Percentiles rank a stretch among this genome's conserved stretches.
These are phyloP conservation scores for Hafferia zeledoni DNA, from an alignment of 2,797 vertebrate genomes.

Conservation along the genomic window DNA sequence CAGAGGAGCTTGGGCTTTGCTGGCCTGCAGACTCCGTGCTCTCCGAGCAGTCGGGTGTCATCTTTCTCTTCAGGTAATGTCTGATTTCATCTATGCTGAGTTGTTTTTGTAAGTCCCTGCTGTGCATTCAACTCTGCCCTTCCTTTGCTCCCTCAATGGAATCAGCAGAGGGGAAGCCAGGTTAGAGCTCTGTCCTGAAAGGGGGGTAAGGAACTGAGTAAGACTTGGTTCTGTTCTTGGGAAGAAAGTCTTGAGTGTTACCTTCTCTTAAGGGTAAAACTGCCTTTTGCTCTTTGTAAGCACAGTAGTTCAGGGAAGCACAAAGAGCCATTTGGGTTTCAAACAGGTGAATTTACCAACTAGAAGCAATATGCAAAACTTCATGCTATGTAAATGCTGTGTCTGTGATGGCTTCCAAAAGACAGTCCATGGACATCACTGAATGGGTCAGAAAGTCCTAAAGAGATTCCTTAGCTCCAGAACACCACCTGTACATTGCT, in stretches of 20 bases:
- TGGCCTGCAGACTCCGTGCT: conserved; percentile 81
- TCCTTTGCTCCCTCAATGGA: accelerated
- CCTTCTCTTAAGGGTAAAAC: background rate
- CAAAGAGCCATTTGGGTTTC: background rate
- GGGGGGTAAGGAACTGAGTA: background rate
- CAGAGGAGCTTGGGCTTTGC: conserved; percentile 87
- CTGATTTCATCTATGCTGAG: background rate
- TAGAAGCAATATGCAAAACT: background rate
- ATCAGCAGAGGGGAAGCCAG: background rate
- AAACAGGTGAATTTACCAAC: background rate
- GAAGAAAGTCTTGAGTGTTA: background rate
- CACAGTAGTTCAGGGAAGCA: background rate
- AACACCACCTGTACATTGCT: background rate
- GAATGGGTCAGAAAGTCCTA: background rate
- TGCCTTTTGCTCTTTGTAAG: background rate
- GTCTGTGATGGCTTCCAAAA: background rate
- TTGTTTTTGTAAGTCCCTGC: background rate
- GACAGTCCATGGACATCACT: background rate
- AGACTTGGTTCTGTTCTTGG: background rate
- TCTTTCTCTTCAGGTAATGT: conserved; percentile 88
- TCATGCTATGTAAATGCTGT: background rate
- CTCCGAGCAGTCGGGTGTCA: conserved; percentile 79
- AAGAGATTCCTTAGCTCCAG: background rate
- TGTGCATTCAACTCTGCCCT: background rate
- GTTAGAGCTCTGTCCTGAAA: background rate